Conservation (phyloP, 1,140 invertebrate genomes). For the Leucophenga varia region DNA sequence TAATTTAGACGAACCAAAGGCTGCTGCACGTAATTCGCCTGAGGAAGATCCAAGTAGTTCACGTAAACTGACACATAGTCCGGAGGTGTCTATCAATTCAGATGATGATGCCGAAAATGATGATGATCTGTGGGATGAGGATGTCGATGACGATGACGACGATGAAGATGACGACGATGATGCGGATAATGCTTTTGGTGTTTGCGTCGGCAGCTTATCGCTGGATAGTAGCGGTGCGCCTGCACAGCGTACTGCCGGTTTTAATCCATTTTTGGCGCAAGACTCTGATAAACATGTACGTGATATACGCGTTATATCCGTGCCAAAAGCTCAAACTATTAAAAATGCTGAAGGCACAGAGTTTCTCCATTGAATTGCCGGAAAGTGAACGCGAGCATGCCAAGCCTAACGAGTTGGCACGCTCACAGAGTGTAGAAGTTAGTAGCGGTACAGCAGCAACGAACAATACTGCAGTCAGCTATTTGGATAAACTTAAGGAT, state of each 20-base stretch:
- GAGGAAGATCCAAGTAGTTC: slow-evolving; percentile 24
- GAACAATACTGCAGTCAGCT: slow-evolving; percentile 9
- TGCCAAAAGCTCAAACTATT: slow-evolving; percentile 37
- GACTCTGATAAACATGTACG: slow-evolving; percentile 47
- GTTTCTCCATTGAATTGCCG: slow-evolving; percentile 11
- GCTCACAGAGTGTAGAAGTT: slow-evolving; percentile 4
- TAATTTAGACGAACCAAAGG: slow-evolving; percentile 59
- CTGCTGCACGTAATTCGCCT: slow-evolving; percentile 17
- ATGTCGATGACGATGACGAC: slow-evolving; percentile 22
- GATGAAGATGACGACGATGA: slow-evolving; percentile 19
- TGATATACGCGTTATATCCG: slow-evolving; percentile 32
- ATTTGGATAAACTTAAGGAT: slow-evolving; percentile 40
- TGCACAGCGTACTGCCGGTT: slow-evolving; percentile 22
- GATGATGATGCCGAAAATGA: slow-evolving; percentile 22
- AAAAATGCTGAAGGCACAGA: slow-evolving; percentile 28
- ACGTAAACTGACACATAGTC: slow-evolving; percentile 18
- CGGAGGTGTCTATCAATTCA: slow-evolving; percentile 25
- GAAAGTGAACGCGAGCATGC: slow-evolving; percentile 11
- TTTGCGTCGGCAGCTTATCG: slow-evolving; percentile 25
- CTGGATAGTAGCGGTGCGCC: slow-evolving; percentile 16
- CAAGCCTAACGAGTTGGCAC: not conserved
- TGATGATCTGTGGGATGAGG: slow-evolving; percentile 16
- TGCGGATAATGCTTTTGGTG: slow-evolving; percentile 17
- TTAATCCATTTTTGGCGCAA: slow-evolving; percentile 28
- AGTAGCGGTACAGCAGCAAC: slow-evolving; percentile 5